Percentiles rank a stretch among this genome's conserved stretches.
Evolutionary conservation across 2,113 vertebrate genomes (phyloP).

Genomic region (Nycticryphes semicollaris): DNA sequence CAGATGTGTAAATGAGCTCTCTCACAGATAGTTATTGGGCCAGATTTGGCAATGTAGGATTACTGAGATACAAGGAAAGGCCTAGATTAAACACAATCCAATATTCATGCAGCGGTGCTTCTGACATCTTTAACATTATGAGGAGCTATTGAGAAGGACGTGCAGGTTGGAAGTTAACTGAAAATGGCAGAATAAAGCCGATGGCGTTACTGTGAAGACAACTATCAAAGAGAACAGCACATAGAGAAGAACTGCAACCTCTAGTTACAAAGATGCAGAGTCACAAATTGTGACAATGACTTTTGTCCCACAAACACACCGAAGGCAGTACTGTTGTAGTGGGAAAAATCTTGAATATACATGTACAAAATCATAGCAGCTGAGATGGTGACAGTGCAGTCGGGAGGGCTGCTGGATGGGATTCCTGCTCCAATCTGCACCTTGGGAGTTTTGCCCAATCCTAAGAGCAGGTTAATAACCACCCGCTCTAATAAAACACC

Average conservation of each 20-base stretch:
- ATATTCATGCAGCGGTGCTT: background rate
- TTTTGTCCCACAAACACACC: background rate
- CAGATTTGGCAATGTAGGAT: background rate
- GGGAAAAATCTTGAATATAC: background rate
- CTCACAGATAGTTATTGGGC: background rate
- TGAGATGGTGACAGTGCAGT: background rate
- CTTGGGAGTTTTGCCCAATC: background rate
- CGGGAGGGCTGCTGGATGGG: background rate
- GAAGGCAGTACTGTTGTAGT: background rate
- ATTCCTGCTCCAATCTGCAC: background rate
- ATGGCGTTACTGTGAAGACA: background rate
- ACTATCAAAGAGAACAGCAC: background rate
- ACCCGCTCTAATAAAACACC: background rate
- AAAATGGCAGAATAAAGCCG: background rate
- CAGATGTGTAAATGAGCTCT: background rate
- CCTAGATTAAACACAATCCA: background rate
- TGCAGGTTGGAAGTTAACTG: accelerated
- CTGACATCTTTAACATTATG: background rate
- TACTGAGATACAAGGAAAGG: background rate
- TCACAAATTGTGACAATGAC: background rate
- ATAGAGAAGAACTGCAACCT: background rate
- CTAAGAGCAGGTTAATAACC: background rate
- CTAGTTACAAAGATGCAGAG: background rate
- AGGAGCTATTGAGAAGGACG: background rate
- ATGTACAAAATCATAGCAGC: background rate